Percentiles rank a stretch among this genome's conserved stretches.
Conservation (phyloP, 2,888 invertebrate genomes). For the Rhingia campestris region DNA sequence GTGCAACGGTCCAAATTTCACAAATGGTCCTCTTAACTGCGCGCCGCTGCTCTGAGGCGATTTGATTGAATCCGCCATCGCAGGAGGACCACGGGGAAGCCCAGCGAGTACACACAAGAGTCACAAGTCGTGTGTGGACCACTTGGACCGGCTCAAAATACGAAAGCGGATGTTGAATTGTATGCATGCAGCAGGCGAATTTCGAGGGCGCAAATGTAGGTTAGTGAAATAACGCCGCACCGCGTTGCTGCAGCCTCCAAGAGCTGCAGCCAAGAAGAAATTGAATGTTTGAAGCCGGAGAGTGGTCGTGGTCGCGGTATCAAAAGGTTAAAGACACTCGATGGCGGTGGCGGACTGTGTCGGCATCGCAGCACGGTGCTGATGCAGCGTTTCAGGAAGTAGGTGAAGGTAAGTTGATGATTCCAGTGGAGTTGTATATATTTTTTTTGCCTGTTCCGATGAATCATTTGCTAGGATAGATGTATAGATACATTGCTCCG, state of each 20-base stretch:
- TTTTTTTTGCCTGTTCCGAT: slow-evolving; percentile 40
- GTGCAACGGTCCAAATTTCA: slow-evolving; percentile 64
- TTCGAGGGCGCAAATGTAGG: slow-evolving; percentile 74
- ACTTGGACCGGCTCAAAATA: slow-evolving; percentile 69
- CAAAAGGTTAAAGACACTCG: slow-evolving; percentile 70
- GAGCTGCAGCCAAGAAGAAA: slow-evolving; percentile 48
- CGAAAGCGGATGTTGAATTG: slow-evolving; percentile 72
- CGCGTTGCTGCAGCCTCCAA: slow-evolving; percentile 4
- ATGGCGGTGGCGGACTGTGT: slow-evolving; percentile 14
- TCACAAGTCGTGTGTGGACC: slow-evolving; percentile 35
- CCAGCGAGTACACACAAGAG: slow-evolving; percentile 15
- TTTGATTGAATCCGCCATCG: slow-evolving; percentile 41
- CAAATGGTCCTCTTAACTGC: slow-evolving; percentile 35
- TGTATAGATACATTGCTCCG: slow-evolving; percentile 31
- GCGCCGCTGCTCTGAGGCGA: background rate
- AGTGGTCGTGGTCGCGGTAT: slow-evolving; percentile 38
- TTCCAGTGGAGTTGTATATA: slow-evolving; percentile 62
- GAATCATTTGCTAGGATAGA: slow-evolving; percentile 59
- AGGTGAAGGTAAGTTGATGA: slow-evolving; percentile 76
- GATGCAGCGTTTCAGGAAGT: slow-evolving; percentile 72
- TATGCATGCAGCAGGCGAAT: slow-evolving; percentile 68
- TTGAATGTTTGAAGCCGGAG: slow-evolving; percentile 60
- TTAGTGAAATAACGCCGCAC: slow-evolving; percentile 69
- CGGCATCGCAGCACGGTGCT: slow-evolving; percentile 28
- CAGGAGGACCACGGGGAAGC: slow-evolving; percentile 44